phyloP scores from a whole-genome alignment of 2,888 invertebrate species.

The Tenthredo livida region DNA sequence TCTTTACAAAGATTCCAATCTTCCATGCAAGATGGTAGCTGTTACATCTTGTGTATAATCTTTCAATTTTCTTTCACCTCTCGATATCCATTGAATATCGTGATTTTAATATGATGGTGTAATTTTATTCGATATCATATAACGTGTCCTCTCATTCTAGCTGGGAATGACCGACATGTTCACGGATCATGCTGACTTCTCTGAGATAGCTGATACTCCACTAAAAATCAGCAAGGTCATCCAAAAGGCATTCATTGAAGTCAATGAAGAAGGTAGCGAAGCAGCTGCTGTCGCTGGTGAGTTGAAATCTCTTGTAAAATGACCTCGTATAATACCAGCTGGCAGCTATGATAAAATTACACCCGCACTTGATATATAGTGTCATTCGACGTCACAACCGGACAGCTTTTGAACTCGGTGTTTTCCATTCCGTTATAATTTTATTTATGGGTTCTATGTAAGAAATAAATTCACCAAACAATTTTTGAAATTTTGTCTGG shows the following conservation, averaged over 20 bases:
- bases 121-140: neutral
- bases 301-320: conserved; percentile 67
- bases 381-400: too few species aligned
- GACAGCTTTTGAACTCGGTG: too few species aligned
- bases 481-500: too few species aligned
- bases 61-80: too few species aligned
- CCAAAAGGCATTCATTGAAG: conserved; percentile 90
- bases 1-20: neutral
- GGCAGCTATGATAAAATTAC: neutral
- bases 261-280: conserved; percentile 91
- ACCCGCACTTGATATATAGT: neutral
- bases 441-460: too few species aligned
- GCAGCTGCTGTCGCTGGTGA: conserved; percentile 91
- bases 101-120: neutral
- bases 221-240: conserved; percentile 85
- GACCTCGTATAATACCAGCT: neutral
- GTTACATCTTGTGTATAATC: neutral
- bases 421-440: too few species aligned
- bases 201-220: conserved; percentile 79
- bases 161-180: conserved; percentile 25
- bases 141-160: neutral
- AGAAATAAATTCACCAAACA: too few species aligned
- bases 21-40: neutral
- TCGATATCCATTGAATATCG: too few species aligned
- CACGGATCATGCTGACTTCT: neutral